These are phyloP conservation scores for Drosophila peninsularis DNA, from an alignment of 2,888 invertebrate genomes.

Conservation along the genomic window DNA sequence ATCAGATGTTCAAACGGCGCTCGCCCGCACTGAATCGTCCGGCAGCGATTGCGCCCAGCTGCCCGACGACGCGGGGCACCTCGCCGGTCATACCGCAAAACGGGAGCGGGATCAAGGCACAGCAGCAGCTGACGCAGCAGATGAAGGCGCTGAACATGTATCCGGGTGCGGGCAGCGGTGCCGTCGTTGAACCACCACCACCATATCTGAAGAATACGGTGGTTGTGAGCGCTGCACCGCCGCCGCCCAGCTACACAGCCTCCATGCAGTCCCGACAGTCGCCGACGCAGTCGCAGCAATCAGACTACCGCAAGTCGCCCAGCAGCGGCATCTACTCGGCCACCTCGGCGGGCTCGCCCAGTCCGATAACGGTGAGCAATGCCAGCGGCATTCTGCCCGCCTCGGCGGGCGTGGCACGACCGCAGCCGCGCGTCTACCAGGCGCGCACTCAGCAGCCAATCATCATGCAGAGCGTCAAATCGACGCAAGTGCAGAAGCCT, in stretches of 20 bases:
- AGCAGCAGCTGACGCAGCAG: constrained; percentile 94
- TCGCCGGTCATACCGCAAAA: constrained; percentile 81
- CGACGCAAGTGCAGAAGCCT: constrained; percentile 97
- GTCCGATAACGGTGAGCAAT: constrained; percentile 90
- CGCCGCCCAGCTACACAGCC: constrained; percentile 92
- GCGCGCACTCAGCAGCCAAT: constrained; percentile 96
- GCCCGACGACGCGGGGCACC: constrained; percentile 90
- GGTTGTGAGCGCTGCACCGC: constrained; percentile 77
- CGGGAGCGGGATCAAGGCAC: constrained; percentile 88
- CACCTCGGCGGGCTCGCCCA: constrained; percentile 93
- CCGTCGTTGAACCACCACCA: constrained; percentile 90
- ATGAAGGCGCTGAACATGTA: constrained; percentile 94
- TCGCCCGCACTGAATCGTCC: constrained; percentile 90
- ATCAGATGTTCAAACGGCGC: constrained; percentile 91
- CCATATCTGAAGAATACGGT: constrained; percentile 87
- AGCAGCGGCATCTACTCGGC: constrained; percentile 94
- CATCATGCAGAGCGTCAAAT: constrained; percentile 98
- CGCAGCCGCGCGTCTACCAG: constrained; percentile 94
- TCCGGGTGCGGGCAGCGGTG: constrained; percentile 87
- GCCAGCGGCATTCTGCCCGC: constrained; percentile 86
- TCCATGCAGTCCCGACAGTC: constrained; percentile 95
- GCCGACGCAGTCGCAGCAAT: constrained; percentile 90
- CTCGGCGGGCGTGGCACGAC: constrained; percentile 86
- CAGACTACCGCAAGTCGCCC: constrained; percentile 93
- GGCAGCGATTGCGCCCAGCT: constrained; percentile 85